Conservation (phyloP, 2,797 vertebrate genomes). For the Cirrhinus molitorella region DNA sequence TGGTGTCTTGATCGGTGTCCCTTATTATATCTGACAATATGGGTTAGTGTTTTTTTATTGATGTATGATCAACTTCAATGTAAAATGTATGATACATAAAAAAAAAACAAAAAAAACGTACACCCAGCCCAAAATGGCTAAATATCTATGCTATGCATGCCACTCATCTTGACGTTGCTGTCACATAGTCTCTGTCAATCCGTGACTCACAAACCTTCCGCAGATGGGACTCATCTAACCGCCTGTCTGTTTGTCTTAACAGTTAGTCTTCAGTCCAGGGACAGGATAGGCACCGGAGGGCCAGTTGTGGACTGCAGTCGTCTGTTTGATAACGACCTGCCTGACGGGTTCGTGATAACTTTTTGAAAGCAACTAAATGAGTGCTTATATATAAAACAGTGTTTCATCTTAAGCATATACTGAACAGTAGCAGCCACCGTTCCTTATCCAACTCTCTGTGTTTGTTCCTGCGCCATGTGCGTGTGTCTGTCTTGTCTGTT, state of each 20-base stretch:
- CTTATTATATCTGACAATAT: too few relatives aligned
- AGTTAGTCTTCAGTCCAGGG: slow-evolving; percentile 98
- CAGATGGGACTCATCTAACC: background rate
- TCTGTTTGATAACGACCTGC: slow-evolving; percentile 94
- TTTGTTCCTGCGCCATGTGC: slow-evolving; percentile 16
- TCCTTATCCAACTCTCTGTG: slow-evolving; percentile 3
- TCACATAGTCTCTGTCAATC: background rate
- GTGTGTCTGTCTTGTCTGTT: slow-evolving; percentile 57
- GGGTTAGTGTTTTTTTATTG: too few relatives aligned
- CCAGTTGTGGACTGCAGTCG: slow-evolving; percentile 96
- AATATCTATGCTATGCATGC: background rate
- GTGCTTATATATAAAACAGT: slow-evolving; percentile 1
- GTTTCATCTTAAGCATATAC: background rate
- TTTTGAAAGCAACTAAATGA: background rate
- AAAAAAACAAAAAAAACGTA: background rate
- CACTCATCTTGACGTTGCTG: background rate
- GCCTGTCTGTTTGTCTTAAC: slow-evolving; percentile 65
- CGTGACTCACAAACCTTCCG: background rate
- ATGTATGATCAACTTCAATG: too few relatives aligned
- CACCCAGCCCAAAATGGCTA: background rate
- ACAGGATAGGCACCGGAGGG: slow-evolving; percentile 92
- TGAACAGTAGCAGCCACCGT: background rate
- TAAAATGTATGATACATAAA: background rate
- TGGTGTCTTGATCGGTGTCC: too few relatives aligned
- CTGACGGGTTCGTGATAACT: slow-evolving; percentile 88